Evolutionary conservation across 2,797 vertebrate genomes (phyloP), one percentile per base, ranked within the genome.

Genomic region (Pseudomugil gertrudae): DNA sequence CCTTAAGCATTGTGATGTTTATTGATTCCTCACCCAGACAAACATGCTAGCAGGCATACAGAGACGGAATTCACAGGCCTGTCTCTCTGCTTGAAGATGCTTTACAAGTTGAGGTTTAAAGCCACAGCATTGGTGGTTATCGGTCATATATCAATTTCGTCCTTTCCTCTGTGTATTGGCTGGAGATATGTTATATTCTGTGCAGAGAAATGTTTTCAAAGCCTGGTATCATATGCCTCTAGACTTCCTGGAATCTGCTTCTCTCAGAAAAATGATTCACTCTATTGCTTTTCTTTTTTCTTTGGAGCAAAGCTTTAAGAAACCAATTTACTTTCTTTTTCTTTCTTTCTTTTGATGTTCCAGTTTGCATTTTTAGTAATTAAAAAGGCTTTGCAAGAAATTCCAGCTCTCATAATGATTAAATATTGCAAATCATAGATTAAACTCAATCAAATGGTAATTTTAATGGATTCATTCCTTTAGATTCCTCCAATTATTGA

Each of bases 21-120:
- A 72, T 79, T 74, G 71, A 80, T 81, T 69, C 17, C 40, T 72
- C 45, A 3, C 24, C 45, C 24, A 3, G 33, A n/a, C 2, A 8
- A 61, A 63, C 55, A 52, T 3, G 3, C 52, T 23, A 40, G 13
- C 26, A 36, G 50, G 30, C 17, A 72, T 57, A 15, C 5, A 15
- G 14, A 63, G 2, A 14, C n/a, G 30, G 43, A 57, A 69, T 57
- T 66, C 26, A 5, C 14, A 43, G 33, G 4, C 5, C 3, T 33
- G 50, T 56, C 30, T 57, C 57, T 67, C 29, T 56, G 17, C 72
- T 64, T 59, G 29, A 57, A 56, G 27, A 38, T 3, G 3, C 40
- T 40, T 30, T 47, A 54, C 47, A 27, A 36, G 74, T 50, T 29
- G 27, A 64, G 43, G 73, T 68, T 21, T 60, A 62, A 71, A 68